Conservation (phyloP, 2,888 invertebrate genomes). For the Hyppa rectilinea region DNA sequence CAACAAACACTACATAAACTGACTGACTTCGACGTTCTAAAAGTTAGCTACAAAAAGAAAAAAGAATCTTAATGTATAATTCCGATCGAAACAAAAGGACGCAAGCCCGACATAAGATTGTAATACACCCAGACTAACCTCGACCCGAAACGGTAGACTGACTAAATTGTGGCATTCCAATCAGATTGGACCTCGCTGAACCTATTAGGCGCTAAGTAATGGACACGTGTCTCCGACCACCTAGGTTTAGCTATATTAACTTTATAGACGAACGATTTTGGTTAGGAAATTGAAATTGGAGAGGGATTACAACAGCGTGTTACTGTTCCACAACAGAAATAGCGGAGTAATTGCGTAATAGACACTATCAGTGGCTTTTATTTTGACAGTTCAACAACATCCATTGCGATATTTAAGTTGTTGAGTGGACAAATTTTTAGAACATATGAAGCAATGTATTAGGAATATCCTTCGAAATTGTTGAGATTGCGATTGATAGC, state of each 20-base stretch:
- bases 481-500: too few species aligned
- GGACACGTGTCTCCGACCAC: constrained; percentile 41
- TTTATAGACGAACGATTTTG: constrained; percentile 13
- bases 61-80: neutral
- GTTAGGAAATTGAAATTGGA: constrained; percentile 28
- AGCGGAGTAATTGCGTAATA: too few species aligned
- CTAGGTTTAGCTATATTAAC: constrained; percentile 14
- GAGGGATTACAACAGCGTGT: constrained; percentile 19
- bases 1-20: too few species aligned
- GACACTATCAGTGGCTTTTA: too few species aligned
- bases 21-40: neutral
- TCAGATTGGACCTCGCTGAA: constrained; percentile 23
- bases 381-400: too few species aligned
- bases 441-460: too few species aligned
- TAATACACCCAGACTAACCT: constrained; percentile 21
- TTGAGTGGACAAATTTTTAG: too few species aligned
- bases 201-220: constrained; percentile 39
- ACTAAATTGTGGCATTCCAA: constrained; percentile 49
- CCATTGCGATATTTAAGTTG: too few species aligned
- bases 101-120: constrained; percentile 14
- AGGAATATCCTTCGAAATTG: too few species aligned
- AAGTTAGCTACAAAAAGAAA: too few species aligned
- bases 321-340: neutral
- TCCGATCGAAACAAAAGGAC: neutral
- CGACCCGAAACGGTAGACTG: constrained; percentile 26